Evolutionary conservation across 2,113 vertebrate genomes (phyloP).

Genomic region (Myotis davidii): DNA sequence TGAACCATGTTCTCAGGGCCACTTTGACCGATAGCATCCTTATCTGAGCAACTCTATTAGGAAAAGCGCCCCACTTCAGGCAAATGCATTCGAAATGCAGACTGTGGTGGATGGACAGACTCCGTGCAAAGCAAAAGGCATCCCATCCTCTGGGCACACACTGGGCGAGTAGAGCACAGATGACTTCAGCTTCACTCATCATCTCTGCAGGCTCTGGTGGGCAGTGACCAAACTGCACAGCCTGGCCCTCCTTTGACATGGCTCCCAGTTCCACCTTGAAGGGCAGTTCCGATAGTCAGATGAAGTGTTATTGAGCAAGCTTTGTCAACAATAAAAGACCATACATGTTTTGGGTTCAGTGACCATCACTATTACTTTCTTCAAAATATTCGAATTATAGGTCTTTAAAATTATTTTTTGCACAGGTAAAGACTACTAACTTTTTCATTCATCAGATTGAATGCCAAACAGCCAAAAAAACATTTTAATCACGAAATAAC

Average conservation of each 20-base stretch:
- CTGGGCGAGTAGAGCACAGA: neutral
- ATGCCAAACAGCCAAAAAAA: neutral
- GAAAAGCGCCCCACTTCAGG: neutral
- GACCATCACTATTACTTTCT: neutral
- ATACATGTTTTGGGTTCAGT: neutral
- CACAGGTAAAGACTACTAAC: neutral
- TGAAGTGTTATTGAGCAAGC: neutral
- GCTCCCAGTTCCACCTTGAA: neutral
- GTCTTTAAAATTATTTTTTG: neutral
- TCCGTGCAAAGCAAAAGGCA: neutral
- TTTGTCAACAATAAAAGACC: neutral
- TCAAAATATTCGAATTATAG: neutral
- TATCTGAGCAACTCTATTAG: neutral
- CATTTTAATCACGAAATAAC: neutral
- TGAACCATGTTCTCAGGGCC: neutral
- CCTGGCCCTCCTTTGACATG: neutral
- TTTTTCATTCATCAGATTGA: neutral
- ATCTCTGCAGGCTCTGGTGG: neutral
- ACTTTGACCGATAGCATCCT: neutral
- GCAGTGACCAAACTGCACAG: neutral
- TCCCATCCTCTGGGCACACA: neutral
- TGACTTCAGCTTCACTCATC: neutral
- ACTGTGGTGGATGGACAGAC: neutral
- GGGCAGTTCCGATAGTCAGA: neutral
- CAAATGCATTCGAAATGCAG: slow-evolving; percentile 13